These are phyloP conservation scores for Leucophenga montana DNA, from an alignment of 2,888 invertebrate genomes.

Conservation along the genomic window DNA sequence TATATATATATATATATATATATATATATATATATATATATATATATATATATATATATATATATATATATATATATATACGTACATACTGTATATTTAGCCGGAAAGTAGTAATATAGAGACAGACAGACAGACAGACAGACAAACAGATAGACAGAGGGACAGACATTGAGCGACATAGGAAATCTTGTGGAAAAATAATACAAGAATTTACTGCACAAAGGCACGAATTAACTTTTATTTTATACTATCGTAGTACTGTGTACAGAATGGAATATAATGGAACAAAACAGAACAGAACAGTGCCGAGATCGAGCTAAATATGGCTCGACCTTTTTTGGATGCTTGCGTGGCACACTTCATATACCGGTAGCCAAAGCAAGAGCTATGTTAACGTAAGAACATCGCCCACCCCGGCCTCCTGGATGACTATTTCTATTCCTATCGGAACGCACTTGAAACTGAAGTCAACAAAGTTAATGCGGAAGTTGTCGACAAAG, in stretches of 20 bases:
- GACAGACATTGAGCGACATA: not conserved
- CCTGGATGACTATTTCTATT: not conserved
- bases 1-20: too few species aligned
- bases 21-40: too few species aligned
- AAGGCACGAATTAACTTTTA: constrained; percentile 3
- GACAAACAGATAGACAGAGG: not conserved
- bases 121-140: not conserved
- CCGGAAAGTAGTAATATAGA: not conserved
- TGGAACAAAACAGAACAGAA: too few species aligned
- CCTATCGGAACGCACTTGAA: not conserved
- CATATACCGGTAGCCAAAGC: not conserved
- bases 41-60: too few species aligned
- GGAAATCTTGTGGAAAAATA: constrained; percentile 1
- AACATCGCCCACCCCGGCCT: too few species aligned
- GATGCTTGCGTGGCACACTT: not conserved
- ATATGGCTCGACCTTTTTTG: constrained; percentile 1
- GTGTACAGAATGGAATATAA: too few species aligned
- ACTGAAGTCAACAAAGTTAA: not conserved
- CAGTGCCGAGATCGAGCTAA: not conserved
- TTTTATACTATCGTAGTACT: too few species aligned
- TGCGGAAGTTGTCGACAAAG: not conserved
- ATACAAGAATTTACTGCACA: constrained; percentile 1
- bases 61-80: too few species aligned
- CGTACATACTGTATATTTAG: too few species aligned
- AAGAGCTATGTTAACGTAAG: not conserved